These are phyloP conservation scores for Ciconia maguari DNA, from an alignment of 2,113 vertebrate species.

Conservation along the genomic window DNA sequence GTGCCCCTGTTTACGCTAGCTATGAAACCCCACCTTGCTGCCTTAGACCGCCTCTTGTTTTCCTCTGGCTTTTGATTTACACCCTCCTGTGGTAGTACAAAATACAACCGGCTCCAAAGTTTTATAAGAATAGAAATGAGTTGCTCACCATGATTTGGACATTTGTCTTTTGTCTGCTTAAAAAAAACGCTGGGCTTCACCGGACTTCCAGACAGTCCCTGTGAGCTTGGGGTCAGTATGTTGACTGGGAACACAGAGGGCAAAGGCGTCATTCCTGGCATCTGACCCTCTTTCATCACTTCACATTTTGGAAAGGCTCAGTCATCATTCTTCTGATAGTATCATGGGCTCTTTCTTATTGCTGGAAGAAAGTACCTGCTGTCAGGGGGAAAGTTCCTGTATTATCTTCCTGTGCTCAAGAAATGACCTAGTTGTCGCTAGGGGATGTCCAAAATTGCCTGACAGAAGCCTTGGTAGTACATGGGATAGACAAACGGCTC, in stretches of 20 bases:
- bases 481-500: background rate
- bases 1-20: rapidly evolving
- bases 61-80: background rate
- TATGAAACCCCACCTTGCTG: rapidly evolving
- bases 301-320: background rate
- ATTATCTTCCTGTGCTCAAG: background rate
- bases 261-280: background rate
- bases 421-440: background rate
- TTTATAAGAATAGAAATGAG: background rate
- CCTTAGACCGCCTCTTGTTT: background rate
- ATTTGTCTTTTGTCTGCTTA: background rate
- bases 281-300: background rate
- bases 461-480: background rate
- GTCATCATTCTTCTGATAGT: background rate
- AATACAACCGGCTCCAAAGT: background rate
- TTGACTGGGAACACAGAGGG: background rate
- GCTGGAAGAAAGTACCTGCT: background rate
- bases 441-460: background rate
- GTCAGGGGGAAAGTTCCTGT: background rate
- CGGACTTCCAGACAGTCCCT: background rate
- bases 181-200: background rate
- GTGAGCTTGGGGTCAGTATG: background rate
- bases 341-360: background rate
- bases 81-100: background rate
- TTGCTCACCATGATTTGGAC: background rate